Percentiles rank a stretch among this genome's conserved stretches.
phyloP scores from a whole-genome alignment of 1,140 invertebrate species.

The Saccostrea glomerata region DNA sequence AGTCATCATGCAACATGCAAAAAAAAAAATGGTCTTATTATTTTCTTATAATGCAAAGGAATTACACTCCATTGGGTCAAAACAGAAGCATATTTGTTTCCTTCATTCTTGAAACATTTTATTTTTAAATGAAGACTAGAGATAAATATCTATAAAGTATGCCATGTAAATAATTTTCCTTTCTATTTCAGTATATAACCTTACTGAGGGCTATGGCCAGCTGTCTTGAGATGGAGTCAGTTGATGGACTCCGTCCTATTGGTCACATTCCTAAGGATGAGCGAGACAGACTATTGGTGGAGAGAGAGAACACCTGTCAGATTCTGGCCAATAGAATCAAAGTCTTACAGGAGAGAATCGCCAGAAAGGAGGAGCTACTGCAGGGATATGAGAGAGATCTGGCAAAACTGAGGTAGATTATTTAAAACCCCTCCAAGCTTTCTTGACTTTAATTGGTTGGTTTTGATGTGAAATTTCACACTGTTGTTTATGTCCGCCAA shows the following conservation, averaged over 20 bases:
- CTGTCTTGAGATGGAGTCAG: conserved; percentile 71
- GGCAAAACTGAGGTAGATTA: conserved; percentile 72
- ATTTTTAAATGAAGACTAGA: too few species aligned
- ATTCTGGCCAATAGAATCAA: conserved; percentile 68
- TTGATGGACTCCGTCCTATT: conserved; percentile 73
- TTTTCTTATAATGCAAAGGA: too few species aligned
- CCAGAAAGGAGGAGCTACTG: conserved; percentile 77
- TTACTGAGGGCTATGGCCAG: conserved; percentile 71
- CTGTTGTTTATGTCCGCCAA: too few species aligned
- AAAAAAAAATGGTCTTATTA: too few species aligned
- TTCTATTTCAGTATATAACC: conserved; percentile 68
- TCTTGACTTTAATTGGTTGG: not conserved
- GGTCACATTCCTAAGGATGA: conserved; percentile 77
- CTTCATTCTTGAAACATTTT: too few species aligned
- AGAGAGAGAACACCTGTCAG: conserved; percentile 70
- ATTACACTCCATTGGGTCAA: too few species aligned
- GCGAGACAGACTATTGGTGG: conserved; percentile 67
- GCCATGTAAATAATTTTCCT: not conserved
- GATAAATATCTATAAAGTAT: too few species aligned
- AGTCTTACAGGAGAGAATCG: conserved; percentile 72
- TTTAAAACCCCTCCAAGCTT: not conserved
- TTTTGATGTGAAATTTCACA: too few species aligned
- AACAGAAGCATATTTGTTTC: too few species aligned
- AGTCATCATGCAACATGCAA: too few species aligned
- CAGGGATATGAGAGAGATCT: conserved; percentile 78